Base-by-base conservation (phyloP, 1,140 invertebrate species). In the Helicoverpa armigera region DNA sequence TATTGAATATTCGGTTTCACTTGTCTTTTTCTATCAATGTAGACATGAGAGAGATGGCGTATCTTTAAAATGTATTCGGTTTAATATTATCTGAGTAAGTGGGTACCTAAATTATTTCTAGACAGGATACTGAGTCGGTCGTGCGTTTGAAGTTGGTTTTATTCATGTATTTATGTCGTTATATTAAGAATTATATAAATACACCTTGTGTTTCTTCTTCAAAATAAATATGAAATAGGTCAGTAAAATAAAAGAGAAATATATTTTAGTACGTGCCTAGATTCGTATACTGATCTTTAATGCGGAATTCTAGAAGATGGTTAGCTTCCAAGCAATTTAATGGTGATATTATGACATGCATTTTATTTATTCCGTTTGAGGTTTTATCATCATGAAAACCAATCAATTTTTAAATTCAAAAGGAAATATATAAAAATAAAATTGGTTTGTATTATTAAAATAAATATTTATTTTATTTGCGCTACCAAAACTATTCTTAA, bases 71-170 rank as follows among this genome's bases (percentile, higher is more conserved):
- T 50, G 56, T 76, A 76, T 76, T 48, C 58, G 58, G 7, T 63
- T 63, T 76, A 7, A 63, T 72, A 72, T 16, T 54, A 73, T 63
- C 58, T 78, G 63, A 78, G 60, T 78, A 67, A 67, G 63, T 54
- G 35, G 16, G 43, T 60, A 54, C 67, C 61, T 67, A 60, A 54
- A 53, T 78, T 78, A 78, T 78, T 78, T 78, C 61, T 54, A 78
- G 75, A 78, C 75, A 65, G 75, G 75, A 78, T 78, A 56, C 51
- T 16, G 61, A 35, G 51, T 67, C 58, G 58, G 61, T 48, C 23
- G 51, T 53, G 58, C 73, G 73, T 76, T 56, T 78, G 75, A 78
- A 67, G 48, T 78, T 2, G 5, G 35, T 31, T 67, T 76, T 78
- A 78, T 78, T 67, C 67, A 31, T 65, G 51, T 54, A 67, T 56